These are phyloP conservation scores for Drosophila paucipuncta DNA, from an alignment of 2,888 invertebrate genomes.

Conservation along the genomic window DNA sequence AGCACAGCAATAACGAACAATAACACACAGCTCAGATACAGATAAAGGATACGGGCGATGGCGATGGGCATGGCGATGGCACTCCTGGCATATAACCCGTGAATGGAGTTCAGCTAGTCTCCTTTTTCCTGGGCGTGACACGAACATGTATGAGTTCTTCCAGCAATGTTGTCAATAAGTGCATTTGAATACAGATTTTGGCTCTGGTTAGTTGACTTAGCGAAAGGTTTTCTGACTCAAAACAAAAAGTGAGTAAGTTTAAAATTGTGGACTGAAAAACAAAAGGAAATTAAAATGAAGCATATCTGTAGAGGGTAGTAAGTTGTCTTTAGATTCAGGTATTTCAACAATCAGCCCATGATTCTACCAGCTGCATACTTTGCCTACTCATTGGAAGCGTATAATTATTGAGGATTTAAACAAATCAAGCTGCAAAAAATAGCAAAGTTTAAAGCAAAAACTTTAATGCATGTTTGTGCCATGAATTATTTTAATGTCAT, in stretches of 20 bases:
- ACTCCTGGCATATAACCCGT: not conserved
- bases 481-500: not conserved
- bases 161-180: not conserved
- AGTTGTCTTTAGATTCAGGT: not conserved
- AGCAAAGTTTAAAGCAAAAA: not conserved
- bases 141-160: not conserved
- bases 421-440: not conserved
- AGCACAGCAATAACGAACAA: slow-evolving; percentile 53
- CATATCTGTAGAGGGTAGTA: not conserved
- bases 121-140: not conserved
- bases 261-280: too few relatives aligned
- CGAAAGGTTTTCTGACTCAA: not conserved
- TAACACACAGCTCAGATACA: slow-evolving; percentile 25
- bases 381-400: not conserved
- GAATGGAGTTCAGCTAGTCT: slow-evolving; percentile 7
- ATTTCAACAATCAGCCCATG: not conserved
- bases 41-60: slow-evolving; percentile 20
- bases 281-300: not conserved
- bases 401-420: not conserved
- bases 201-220: not conserved
- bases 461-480: not conserved
- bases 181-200: not conserved
- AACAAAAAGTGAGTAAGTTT: not conserved
- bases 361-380: not conserved
- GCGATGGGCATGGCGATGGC: not conserved